Percentiles rank a stretch among this genome's conserved stretches.
Evolutionary conservation across 2,888 invertebrate species (phyloP).

Genomic region (Noctua janthina): DNA sequence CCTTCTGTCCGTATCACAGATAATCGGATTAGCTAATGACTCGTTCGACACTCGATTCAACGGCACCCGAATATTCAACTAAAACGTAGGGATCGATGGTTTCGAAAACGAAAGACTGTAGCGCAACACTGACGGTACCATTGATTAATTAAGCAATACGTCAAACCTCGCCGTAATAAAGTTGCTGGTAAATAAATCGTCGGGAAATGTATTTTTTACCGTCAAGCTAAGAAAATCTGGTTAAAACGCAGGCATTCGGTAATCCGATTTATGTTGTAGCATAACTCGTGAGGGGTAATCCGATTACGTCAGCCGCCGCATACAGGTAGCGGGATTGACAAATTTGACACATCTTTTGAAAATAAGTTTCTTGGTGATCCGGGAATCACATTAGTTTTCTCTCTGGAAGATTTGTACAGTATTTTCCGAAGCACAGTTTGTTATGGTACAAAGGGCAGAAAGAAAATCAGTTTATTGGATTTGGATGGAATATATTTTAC

Average conservation of each 20-base stretch:
- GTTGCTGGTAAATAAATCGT: slow-evolving; percentile 64
- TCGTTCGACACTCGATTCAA: slow-evolving; percentile 44
- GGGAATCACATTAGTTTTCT: slow-evolving; percentile 23
- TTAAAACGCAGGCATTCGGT: slow-evolving; percentile 61
- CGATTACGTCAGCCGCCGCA: slow-evolving; percentile 58
- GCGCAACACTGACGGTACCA: slow-evolving; percentile 48
- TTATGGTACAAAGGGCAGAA: slow-evolving; percentile 28
- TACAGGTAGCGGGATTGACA: slow-evolving; percentile 51
- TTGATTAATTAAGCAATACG: slow-evolving; percentile 68
- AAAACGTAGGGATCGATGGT: slow-evolving; percentile 33
- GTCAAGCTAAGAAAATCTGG: slow-evolving; percentile 57
- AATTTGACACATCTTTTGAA: slow-evolving; percentile 39
- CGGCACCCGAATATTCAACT: slow-evolving; percentile 46
- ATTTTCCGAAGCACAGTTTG: slow-evolving; percentile 7
- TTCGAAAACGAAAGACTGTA: slow-evolving; percentile 28
- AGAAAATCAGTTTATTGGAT: slow-evolving; percentile 46
- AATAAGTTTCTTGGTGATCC: slow-evolving; percentile 40
- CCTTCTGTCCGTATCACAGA: slow-evolving; percentile 13
- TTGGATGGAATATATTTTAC: slow-evolving; percentile 48
- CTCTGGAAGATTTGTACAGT: neutral
- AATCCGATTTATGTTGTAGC: slow-evolving; percentile 68
- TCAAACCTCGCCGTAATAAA: slow-evolving; percentile 65
- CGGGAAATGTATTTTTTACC: slow-evolving; percentile 57
- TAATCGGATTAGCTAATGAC: slow-evolving; percentile 53
- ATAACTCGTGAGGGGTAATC: slow-evolving; percentile 66